Evolutionary conservation across 1,140 invertebrate genomes (phyloP).

Genomic region (Zaprionus lachaisei): DNA sequence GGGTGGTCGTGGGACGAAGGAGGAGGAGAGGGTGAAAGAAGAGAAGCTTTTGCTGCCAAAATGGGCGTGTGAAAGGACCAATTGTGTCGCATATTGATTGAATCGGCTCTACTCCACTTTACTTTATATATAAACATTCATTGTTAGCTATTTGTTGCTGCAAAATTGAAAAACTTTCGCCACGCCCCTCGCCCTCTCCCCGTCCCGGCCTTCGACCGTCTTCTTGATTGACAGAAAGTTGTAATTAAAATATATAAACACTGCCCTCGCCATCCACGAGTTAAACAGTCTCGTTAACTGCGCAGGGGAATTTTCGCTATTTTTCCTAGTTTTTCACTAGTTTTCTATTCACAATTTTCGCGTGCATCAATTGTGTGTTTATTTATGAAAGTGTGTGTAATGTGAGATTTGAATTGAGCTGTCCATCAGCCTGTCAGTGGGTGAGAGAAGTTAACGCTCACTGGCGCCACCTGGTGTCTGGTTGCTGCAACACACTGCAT

Average conservation of each 20-base stretch:
- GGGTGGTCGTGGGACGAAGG: not conserved
- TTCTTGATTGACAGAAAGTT: conserved; percentile 49
- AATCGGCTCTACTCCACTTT: conserved; percentile 46
- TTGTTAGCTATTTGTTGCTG: conserved; percentile 79
- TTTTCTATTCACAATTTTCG: conserved; percentile 10
- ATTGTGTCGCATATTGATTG: conserved; percentile 79
- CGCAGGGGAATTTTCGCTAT: not conserved
- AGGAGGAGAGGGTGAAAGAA: not conserved
- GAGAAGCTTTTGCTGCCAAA: conserved; percentile 41
- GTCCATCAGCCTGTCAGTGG: conserved; percentile 44
- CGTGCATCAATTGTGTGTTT: conserved; percentile 62
- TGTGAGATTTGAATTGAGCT: conserved; percentile 37
- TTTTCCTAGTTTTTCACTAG: not conserved
- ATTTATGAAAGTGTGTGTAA: conserved; percentile 63
- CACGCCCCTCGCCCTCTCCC: not conserved
- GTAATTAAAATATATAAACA: conserved; percentile 79
- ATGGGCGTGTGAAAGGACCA: conserved; percentile 81
- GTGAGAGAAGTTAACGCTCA: conserved; percentile 19
- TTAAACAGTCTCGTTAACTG: not conserved
- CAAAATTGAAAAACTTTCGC: conserved; percentile 79
- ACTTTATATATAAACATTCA: conserved; percentile 60
- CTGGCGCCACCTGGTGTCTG: conserved; percentile 5
- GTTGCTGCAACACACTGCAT: not conserved
- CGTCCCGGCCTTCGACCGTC: too few relatives aligned
- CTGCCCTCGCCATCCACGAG: not conserved